Evolutionary conservation across 2,888 invertebrate genomes (phyloP).

Genomic region (Heteromurus nitidus): DNA sequence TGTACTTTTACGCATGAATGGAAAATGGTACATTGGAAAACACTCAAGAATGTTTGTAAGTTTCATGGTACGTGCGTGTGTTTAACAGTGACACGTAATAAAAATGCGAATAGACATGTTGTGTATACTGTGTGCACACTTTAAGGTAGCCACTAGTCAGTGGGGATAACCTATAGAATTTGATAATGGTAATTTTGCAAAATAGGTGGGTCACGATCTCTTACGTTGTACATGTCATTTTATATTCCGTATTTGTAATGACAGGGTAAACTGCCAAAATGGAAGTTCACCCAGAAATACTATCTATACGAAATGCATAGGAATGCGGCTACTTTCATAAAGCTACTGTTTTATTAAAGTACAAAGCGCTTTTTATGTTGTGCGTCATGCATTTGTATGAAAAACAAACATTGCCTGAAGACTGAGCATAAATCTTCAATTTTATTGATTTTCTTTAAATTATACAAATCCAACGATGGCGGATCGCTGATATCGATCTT

Average conservation of each 20-base stretch:
- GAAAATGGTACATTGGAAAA: neutral
- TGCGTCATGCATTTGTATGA: too few relatives aligned
- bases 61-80: neutral
- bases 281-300: neutral
- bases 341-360: too few relatives aligned
- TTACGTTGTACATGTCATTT: slow-evolving; percentile 8
- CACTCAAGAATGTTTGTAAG: slow-evolving; percentile 8
- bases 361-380: too few relatives aligned
- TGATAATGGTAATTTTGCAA: neutral
- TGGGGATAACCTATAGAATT: neutral
- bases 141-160: neutral
- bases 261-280: neutral
- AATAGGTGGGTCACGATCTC: slow-evolving; percentile 17
- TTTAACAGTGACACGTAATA: neutral
- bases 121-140: neutral
- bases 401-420: too few relatives aligned
- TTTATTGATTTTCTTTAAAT: too few relatives aligned
- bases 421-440: too few relatives aligned
- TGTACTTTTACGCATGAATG: slow-evolving; percentile 4
- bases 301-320: too few relatives aligned
- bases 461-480: too few relatives aligned
- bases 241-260: neutral
- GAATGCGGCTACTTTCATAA: too few relatives aligned
- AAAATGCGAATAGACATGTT: neutral
- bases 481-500: too few relatives aligned